Evolutionary conservation across 2,113 vertebrate species (phyloP).

Genomic region (Bambusicola thoracicus): DNA sequence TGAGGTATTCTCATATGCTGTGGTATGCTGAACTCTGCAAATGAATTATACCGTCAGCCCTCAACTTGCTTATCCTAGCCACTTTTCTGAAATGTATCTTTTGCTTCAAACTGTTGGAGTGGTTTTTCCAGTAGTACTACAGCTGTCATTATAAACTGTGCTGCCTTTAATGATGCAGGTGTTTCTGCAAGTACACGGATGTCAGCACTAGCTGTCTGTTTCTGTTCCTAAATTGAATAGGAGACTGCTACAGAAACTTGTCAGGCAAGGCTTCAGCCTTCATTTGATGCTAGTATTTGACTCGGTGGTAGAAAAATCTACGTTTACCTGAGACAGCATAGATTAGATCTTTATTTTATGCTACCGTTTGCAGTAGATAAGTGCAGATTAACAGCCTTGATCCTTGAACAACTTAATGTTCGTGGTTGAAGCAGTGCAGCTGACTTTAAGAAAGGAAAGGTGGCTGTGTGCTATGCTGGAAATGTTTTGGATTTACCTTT

Average conservation of each 20-base stretch:
- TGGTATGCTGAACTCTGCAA: not conserved
- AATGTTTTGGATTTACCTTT: not conserved
- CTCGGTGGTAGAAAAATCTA: not conserved
- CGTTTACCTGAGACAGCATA: not conserved
- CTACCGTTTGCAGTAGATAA: not conserved
- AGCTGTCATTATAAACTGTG: not conserved
- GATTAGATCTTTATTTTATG: not conserved
- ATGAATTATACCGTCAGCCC: not conserved
- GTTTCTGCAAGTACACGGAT: not conserved
- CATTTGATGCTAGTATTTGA: not conserved
- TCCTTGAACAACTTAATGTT: not conserved
- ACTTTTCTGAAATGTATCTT: not conserved
- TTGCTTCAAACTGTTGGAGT: not conserved
- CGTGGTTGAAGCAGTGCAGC: not conserved
- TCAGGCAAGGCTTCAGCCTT: not conserved
- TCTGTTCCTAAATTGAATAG: not conserved
- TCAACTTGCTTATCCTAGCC: not conserved
- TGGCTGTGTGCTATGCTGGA: rapidly evolving
- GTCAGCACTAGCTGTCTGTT: not conserved
- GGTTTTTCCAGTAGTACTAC: not conserved
- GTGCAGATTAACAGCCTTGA: not conserved
- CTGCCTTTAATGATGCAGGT: not conserved
- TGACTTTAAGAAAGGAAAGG: not conserved
- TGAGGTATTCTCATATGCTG: not conserved
- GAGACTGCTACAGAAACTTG: not conserved